A percentile compares a stretch with the other conserved stretches of the same genome.
Evolutionary conservation across 1,140 invertebrate genomes (phyloP).

Genomic region (Orchesella cincta): DNA sequence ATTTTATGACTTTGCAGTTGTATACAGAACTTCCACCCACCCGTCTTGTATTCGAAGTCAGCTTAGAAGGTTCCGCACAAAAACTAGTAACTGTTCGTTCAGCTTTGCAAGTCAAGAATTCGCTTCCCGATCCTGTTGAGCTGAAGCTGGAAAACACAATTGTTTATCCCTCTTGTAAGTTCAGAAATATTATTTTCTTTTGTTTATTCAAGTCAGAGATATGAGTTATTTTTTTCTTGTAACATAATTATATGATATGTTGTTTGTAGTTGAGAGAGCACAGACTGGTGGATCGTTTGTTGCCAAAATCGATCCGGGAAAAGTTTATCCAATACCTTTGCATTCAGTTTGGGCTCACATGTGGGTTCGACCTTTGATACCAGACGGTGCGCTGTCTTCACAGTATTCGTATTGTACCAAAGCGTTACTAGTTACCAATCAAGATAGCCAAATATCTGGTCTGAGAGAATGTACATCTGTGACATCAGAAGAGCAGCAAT

Average conservation of each 20-base stretch:
- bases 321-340: slow-evolving; percentile 50
- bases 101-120: slow-evolving; percentile 79
- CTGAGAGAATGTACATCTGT: slow-evolving; percentile 34
- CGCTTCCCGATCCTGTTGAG: slow-evolving; percentile 70
- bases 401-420: slow-evolving; percentile 41
- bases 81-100: slow-evolving; percentile 95
- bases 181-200: neutral
- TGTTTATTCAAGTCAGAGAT: neutral
- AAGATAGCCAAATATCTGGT: slow-evolving; percentile 27
- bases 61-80: slow-evolving; percentile 85
- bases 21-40: slow-evolving; percentile 60
- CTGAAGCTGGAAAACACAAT: slow-evolving; percentile 59
- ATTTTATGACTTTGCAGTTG: slow-evolving; percentile 14
- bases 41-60: slow-evolving; percentile 82
- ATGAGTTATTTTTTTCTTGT: neutral
- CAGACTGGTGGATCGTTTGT: slow-evolving; percentile 45
- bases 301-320: slow-evolving; percentile 37
- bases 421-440: slow-evolving; percentile 36
- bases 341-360: slow-evolving; percentile 51
- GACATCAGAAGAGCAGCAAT: slow-evolving; percentile 34
- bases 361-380: slow-evolving; percentile 48
- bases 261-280: slow-evolving; percentile 50
- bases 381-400: neutral
- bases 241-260: neutral
- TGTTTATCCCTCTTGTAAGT: slow-evolving; percentile 50